Evolutionary conservation across 92 coral and sea anemone genomes (phyloP).

Genomic region (Porites cylindrica): DNA sequence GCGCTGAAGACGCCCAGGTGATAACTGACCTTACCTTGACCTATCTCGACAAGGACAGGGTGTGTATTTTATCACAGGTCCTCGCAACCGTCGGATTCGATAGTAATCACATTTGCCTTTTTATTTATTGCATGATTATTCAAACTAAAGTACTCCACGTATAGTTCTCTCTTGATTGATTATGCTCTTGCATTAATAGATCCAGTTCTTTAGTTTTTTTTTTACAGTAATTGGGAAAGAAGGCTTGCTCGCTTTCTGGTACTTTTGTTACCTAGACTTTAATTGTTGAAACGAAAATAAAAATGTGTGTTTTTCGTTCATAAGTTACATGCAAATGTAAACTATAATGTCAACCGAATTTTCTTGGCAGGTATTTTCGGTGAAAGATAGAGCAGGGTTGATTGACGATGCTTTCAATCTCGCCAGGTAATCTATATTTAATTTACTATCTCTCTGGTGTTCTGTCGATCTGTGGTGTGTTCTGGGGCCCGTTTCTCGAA

Average conservation of each 20-base stretch:
- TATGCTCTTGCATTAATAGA: not conserved
- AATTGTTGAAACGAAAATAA: too few relatives aligned
- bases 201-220: not conserved
- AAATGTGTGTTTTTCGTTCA: too few relatives aligned
- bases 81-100: constrained; percentile 32
- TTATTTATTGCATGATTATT: not conserved
- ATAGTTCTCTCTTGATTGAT: not conserved
- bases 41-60: constrained; percentile 16
- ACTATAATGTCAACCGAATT: not conserved
- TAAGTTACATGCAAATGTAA: too few relatives aligned
- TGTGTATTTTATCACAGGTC: constrained; percentile 29
- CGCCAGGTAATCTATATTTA: constrained; percentile 64
- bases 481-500: too few relatives aligned
- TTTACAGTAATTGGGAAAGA: not conserved
- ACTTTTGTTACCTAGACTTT: not conserved
- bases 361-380: constrained; percentile 36
- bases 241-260: constrained; percentile 1
- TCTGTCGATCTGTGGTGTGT: too few relatives aligned
- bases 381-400: constrained; percentile 84
- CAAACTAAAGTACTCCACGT: not conserved
- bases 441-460: not conserved
- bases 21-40: not conserved
- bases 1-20: constrained; percentile 20
- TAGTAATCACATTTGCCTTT: not conserved
- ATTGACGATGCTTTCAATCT: constrained; percentile 86